Evolutionary conservation across 2,888 invertebrate genomes (phyloP), one percentile per base, ranked within the genome.

Genomic region (Tenodera sinensis): DNA sequence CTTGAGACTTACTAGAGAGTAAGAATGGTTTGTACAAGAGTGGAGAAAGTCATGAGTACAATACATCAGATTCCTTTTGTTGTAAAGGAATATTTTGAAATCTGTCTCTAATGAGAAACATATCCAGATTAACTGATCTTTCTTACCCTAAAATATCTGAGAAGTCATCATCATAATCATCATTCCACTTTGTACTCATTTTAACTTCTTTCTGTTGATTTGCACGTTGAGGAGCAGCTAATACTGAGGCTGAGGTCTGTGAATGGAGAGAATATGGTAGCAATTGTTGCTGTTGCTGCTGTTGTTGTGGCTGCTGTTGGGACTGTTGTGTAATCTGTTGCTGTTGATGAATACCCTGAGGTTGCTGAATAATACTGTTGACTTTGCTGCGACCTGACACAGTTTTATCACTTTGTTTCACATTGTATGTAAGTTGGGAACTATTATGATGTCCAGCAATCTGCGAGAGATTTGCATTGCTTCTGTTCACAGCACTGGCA

Each of bases 61-160:
- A n/a, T n/a, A n/a, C n/a, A n/a, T n/a, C n/a, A n/a, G n/a, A n/a
- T n/a, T n/a, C n/a, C n/a, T n/a, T n/a, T n/a, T n/a, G n/a, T n/a
- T n/a, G n/a, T n/a, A n/a, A n/a, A n/a, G n/a, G n/a, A n/a, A n/a
- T n/a, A n/a, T n/a, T n/a, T n/a, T n/a, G n/a, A n/a, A n/a, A n/a
- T n/a, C n/a, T n/a, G n/a, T n/a, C 30, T 30, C 30, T 30, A 30
- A 30, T 30, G 3, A n/a, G n/a, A n/a, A 3, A 30, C 30, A 12
- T 12, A 42, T 9, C 0, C 12, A 42, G 1, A 42, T 9, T 12
- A 42, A 42, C 1, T 42, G 42, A 2, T 42, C 84, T 89, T 71
- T 92, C 94, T 93, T 92, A 97, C 97, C 97, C 97, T 91, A 97
- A 93, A 91, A 97, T 96, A 92, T 96, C 95, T 8, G 96, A 96